Evolutionary conservation across 2,888 invertebrate species (phyloP).

Genomic region (Cantharis flavilabris): DNA sequence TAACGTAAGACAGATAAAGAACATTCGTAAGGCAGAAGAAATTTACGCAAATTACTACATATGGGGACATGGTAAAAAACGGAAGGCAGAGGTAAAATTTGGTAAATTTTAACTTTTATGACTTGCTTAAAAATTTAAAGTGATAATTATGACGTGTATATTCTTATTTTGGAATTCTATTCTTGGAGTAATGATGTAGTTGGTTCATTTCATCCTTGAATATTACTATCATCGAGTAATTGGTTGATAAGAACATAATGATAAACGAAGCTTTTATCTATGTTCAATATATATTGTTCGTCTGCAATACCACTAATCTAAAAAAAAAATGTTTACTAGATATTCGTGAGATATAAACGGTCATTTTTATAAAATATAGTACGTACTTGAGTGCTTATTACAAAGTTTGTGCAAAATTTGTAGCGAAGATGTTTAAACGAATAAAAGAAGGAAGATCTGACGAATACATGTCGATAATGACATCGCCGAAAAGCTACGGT

Average conservation of each 20-base stretch:
- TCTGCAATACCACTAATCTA: background rate
- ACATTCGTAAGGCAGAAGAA: background rate
- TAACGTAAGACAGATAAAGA: background rate
- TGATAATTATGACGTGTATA: background rate
- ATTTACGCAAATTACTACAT: background rate
- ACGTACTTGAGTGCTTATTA: background rate
- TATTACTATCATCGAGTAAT: background rate
- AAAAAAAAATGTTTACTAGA: background rate
- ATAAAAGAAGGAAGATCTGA: background rate
- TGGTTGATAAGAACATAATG: background rate
- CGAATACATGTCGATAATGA: background rate
- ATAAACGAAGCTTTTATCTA: background rate
- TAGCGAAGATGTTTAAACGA: background rate
- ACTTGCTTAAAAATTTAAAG: background rate
- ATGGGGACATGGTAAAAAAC: background rate
- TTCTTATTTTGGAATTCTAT: background rate
- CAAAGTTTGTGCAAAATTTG: background rate
- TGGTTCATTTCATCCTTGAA: background rate
- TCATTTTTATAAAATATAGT: background rate
- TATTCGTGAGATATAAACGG: background rate
- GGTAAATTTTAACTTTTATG: background rate
- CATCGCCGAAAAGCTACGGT: background rate
- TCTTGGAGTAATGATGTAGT: background rate
- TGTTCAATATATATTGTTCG: background rate
- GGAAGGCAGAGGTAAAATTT: background rate